These are phyloP conservation scores for Cheilosia scutellata DNA, from an alignment of 2,888 invertebrate species.

Conservation along the genomic window DNA sequence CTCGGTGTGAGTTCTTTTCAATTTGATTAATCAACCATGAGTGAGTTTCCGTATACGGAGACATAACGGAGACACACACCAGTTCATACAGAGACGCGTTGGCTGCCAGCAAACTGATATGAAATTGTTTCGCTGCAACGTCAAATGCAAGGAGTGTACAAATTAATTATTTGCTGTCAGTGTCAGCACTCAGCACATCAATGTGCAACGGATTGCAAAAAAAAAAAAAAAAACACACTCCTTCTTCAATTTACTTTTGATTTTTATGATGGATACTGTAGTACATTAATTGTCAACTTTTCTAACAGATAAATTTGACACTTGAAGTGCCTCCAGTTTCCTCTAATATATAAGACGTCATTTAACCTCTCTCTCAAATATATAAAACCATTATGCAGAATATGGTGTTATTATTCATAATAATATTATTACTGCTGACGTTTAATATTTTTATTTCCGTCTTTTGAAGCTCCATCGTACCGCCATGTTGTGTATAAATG, in stretches of 20 bases:
- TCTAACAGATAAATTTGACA: slow-evolving; percentile 30
- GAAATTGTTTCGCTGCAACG: slow-evolving; percentile 15
- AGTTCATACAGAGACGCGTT: neutral
- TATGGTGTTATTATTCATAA: slow-evolving; percentile 9
- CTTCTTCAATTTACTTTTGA: slow-evolving; percentile 25
- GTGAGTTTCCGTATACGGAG: slow-evolving; percentile 51
- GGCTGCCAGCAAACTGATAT: slow-evolving; percentile 6
- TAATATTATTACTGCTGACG: slow-evolving; percentile 4
- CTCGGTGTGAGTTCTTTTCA: slow-evolving; percentile 67
- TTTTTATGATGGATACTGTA: slow-evolving; percentile 3
- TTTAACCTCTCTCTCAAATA: slow-evolving; percentile 42
- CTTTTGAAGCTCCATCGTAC: slow-evolving; percentile 9
- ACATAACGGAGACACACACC: slow-evolving; percentile 32
- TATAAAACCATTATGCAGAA: slow-evolving; percentile 38
- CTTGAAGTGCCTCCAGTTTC: slow-evolving; percentile 3
- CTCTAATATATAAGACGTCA: neutral
- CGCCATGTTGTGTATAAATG: neutral
- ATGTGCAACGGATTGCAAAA: slow-evolving; percentile 12
- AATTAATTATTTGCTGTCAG: slow-evolving; percentile 43
- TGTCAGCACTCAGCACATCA: slow-evolving; percentile 1
- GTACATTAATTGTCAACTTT: slow-evolving; percentile 15
- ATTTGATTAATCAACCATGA: slow-evolving; percentile 72
- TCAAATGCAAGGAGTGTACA: slow-evolving; percentile 35
- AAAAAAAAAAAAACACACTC: neutral
- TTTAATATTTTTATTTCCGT: neutral